Percentiles rank a stretch among this genome's conserved stretches.
Evolutionary conservation across 2,888 invertebrate genomes (phyloP).

Genomic region (Erebia ligea): DNA sequence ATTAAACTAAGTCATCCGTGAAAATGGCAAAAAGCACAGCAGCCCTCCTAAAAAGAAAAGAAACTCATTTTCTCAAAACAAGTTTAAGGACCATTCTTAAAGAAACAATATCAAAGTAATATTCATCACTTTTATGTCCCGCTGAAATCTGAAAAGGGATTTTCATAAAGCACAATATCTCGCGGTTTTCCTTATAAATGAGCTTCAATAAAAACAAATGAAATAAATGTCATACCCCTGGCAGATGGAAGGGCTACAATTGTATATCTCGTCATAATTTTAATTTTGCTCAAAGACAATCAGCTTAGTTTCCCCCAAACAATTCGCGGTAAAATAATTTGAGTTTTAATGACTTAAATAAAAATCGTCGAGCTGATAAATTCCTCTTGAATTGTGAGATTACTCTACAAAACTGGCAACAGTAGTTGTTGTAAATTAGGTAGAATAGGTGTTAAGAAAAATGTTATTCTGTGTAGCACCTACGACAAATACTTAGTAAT

Average conservation of each 20-base stretch:
- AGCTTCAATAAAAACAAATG: conserved; percentile 72
- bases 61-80: conserved; percentile 38
- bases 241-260: conserved; percentile 73
- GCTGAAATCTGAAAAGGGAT: conserved; percentile 50
- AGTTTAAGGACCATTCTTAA: conserved; percentile 37
- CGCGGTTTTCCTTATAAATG: conserved; percentile 69
- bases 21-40: conserved; percentile 40
- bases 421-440: background rate
- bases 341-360: background rate
- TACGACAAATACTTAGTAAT: background rate
- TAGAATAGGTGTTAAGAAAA: too few species aligned
- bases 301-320: conserved; percentile 64
- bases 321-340: conserved; percentile 45
- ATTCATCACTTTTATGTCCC: conserved; percentile 50
- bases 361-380: background rate
- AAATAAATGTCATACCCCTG: conserved; percentile 64
- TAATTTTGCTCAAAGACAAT: conserved; percentile 72
- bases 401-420: background rate
- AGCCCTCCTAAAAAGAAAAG: conserved; percentile 33
- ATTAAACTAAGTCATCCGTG: conserved; percentile 34
- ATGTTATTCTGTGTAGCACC: too few species aligned
- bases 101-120: conserved; percentile 48
- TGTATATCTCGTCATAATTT: conserved; percentile 77
- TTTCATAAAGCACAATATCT: conserved; percentile 59
- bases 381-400: background rate